Percentiles rank a stretch among this genome's conserved stretches.
Conservation (phyloP, 2,888 invertebrate genomes). For the Sarcophaga rosellei region DNA sequence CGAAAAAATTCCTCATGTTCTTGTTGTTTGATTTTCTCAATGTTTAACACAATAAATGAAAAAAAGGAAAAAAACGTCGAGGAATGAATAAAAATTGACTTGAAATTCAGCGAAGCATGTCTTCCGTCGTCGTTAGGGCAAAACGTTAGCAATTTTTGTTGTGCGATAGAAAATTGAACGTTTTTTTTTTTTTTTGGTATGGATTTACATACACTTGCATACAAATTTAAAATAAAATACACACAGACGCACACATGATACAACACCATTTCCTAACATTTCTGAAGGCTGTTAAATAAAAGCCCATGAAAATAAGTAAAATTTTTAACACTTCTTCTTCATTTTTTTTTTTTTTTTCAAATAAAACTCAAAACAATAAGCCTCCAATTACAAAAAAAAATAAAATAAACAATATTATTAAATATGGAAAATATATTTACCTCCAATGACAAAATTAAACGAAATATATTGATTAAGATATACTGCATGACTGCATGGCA, state of each 20-base stretch:
- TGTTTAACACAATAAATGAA: slow-evolving; percentile 31
- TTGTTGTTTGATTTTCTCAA: slow-evolving; percentile 59
- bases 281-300: not conserved
- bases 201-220: slow-evolving; percentile 4
- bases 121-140: slow-evolving; percentile 49
- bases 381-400: no score
- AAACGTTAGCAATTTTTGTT: slow-evolving; percentile 51
- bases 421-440: no score
- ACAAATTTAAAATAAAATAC: not conserved
- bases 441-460: no score
- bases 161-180: not conserved
- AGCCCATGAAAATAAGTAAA: no score
- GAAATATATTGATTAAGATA: no score
- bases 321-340: no score
- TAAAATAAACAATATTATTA: no score
- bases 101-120: slow-evolving; percentile 64
- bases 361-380: no score
- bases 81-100: slow-evolving; percentile 38
- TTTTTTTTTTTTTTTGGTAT: slow-evolving; percentile 21
- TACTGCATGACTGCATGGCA: no score
- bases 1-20: not conserved
- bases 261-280: not conserved
- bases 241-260: not conserved
- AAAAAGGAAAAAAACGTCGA: slow-evolving; percentile 14
- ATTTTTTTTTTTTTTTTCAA: no score